Conservation (phyloP, 2,888 invertebrate genomes). For the Spilosoma lubricipeda region DNA sequence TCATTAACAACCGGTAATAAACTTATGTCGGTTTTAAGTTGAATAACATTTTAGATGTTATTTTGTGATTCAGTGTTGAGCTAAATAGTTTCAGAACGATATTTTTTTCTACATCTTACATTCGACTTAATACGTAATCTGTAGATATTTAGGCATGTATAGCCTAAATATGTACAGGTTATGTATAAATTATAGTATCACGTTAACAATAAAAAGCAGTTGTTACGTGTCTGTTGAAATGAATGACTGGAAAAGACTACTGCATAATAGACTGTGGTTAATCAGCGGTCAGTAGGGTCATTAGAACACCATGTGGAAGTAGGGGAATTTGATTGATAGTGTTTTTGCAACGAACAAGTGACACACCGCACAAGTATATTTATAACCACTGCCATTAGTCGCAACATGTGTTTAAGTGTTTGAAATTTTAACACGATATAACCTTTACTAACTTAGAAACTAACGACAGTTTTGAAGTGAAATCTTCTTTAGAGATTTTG, state of each 20-base stretch:
- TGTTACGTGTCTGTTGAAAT: background rate
- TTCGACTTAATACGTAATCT: too few relatives aligned
- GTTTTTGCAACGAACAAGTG: background rate
- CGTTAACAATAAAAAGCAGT: background rate
- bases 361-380: background rate
- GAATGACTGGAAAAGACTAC: background rate
- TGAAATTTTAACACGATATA: background rate
- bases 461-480: background rate
- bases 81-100: background rate
- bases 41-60: constrained; percentile 13
- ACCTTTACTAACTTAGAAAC: background rate
- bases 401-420: background rate
- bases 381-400: background rate
- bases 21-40: constrained; percentile 17
- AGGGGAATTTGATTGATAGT: background rate
- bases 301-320: background rate
- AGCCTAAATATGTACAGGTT: too few relatives aligned
- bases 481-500: too few relatives aligned
- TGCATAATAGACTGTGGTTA: background rate
- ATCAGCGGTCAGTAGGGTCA: background rate
- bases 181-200: too few relatives aligned
- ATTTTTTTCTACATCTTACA: too few relatives aligned
- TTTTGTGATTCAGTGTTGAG: constrained; percentile 10
- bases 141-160: too few relatives aligned
- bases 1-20: constrained; percentile 20